Base-by-base conservation (phyloP, 2,888 invertebrate genomes). In the Zaprionus lineosus region DNA sequence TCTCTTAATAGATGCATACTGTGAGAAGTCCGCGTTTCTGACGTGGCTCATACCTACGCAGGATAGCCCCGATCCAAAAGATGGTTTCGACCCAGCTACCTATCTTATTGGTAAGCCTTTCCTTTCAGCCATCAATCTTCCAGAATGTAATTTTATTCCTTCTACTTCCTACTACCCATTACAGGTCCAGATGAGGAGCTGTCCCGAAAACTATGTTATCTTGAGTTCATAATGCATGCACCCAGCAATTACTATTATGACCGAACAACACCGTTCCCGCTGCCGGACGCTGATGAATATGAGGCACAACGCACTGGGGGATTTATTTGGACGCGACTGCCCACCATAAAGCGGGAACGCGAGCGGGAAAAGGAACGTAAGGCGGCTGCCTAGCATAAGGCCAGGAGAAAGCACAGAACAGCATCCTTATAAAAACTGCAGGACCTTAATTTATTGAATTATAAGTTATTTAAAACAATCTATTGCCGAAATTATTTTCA, bases 151-250 rank as follows among this genome's bases (percentile, higher is more conserved):
- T n/a, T n/a, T n/a, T n/a, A n/a, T n/a, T n/a, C n/a, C n/a, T n/a
- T n/a, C n/a, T n/a, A n/a, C n/a, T n/a, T n/a, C n/a, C n/a, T n/a
- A n/a, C n/a, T n/a, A n/a, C n/a, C 5, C 0, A 0, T 33, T 52
- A 1, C 62, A 82, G 96, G 97, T 1, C 97, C 97, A 0, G 97
- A 97, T 86, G 98, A 98, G 90, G 97, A 97, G 69, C 91, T 96
- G 1, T 95, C 97, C 0, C 92, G 97, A 3, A 95, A 94, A 88
- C 91, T 98, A 46, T 95, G 95, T 19, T 95, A 93, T 72, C 94
- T 98, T 94, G 95, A 96, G 86, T 98, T 97, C 90, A 93, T 97
- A 11, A 97, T 97, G 94, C 97, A 97, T 85, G 96, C 97, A 0
- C 97, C 97, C 0, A 96, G 96, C 0, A 97, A 97, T 88, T 97